Base-by-base conservation (phyloP, 2,888 invertebrate species). In the Danaus chrysippus region DNA sequence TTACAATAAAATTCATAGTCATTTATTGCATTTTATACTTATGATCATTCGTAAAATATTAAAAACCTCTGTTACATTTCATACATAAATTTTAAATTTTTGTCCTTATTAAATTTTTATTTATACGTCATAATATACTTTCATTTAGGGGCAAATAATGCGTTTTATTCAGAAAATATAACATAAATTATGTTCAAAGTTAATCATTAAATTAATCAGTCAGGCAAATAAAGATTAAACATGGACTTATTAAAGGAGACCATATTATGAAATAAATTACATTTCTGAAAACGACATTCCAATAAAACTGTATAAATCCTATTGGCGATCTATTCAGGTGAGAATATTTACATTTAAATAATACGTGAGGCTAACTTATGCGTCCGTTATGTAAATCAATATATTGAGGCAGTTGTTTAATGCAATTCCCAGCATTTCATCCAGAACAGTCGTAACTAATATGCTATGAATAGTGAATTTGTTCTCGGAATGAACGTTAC, bases 391-490 rank as follows among this genome's bases (percentile, higher is more conserved):
- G 62, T 62, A 62, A 62, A 62, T 62, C 62, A 62, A 58, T 62
- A 54, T 13, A 54, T 57, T 54, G 57, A 54, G 58, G 54, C 58
- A 54, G 58, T 58, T 62, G 62, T 62, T 62, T 62, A 62, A 62
- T 59, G 55, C 56, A 59, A 59, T 64, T 61, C 61, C 59, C 58
- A 58, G 59, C 61, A 59, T 63, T 63, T 62, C 43, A 59, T 61
- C 46, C 56, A 58, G 54, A 59, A 59, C 58, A 64, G 56, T 52
- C 59, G 46, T 61, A 59, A 59, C 54, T 58, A 63, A 66, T 57
- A 53, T 63, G 43, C 63, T 67, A 64, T 70, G 66, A 69, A 68
- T 66, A 69, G 65, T 63, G 58, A 63, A 69, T 66, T 61, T 63
- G 62, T 68, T 64, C 64, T 58, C 65, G 23, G 61, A 62, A 66